Conservation (phyloP, 2,113 vertebrate genomes). For the Erythrocercus mccallii region DNA sequence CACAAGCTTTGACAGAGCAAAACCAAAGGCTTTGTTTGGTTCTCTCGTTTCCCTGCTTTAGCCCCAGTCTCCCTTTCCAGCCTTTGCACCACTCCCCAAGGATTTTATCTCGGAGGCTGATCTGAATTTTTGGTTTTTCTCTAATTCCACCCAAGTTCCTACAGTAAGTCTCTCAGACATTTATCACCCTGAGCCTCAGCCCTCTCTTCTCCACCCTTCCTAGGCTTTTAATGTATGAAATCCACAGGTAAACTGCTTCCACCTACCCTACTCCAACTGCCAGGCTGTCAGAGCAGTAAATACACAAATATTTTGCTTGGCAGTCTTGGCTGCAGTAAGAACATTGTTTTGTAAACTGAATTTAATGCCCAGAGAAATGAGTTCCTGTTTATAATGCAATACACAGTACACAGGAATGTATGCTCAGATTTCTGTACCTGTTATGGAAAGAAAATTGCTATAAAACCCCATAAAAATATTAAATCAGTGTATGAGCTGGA, state of each 20-base stretch:
- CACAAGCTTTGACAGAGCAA: not conserved
- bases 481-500: not conserved
- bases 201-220: not conserved
- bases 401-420: not conserved
- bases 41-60: not conserved
- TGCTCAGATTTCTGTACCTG: not conserved
- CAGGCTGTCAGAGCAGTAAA: not conserved
- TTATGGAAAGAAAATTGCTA: not conserved
- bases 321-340: not conserved
- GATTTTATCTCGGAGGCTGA: not conserved
- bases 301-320: not conserved
- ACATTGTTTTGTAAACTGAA: not conserved
- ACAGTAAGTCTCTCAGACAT: not conserved
- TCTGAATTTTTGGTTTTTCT: not conserved
- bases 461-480: not conserved
- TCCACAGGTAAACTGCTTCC: not conserved
- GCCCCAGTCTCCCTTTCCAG: not conserved
- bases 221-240: not conserved
- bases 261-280: not conserved
- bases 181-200: not conserved
- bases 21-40: not conserved
- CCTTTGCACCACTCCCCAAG: not conserved
- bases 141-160: not conserved
- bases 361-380: not conserved
- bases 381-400: not conserved